Evolutionary conservation across 2,888 invertebrate genomes (phyloP), one percentile per base, ranked within the genome.

Genomic region (Teinopalpus imperialis): DNA sequence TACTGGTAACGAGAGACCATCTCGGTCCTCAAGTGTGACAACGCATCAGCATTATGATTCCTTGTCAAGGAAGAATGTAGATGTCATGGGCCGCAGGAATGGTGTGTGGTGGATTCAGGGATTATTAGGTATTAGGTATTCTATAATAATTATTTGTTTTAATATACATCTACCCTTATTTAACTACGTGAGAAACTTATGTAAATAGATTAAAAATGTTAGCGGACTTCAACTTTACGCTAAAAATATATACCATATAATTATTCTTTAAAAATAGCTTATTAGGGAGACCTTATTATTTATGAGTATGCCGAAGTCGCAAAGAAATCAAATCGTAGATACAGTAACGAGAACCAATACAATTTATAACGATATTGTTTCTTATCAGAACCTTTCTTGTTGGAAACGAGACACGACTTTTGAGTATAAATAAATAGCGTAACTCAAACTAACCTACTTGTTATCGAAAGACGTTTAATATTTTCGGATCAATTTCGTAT

Each of bases 401-500:
- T 34, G 30, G 50, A 48, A 48, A 48, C 30, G 34, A 20, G 24
- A 43, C 31, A 41, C 24, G 27, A 48, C 6, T 45, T 43, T 13
- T 16, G 3, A 30, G 20, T 31, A 23, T 9, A 32, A 47, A 42
- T 32, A 37, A 48, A 42, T 26, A 52, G 44, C 48, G 48, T 49
- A 57, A 44, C 45, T 50, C 56, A 57, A 48, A 45, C 51, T 57
- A 21, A 32, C 18, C 43, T 34, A 23, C 45, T 40, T 29, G 36
- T 36, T 47, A 41, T 40, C 18, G 21, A 48, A 3, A 32, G 26
- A 43, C 34, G 29, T 35, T 40, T 66, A 63, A 40, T 40, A 46
- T 40, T 63, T 63, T 61, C 57, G 61, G 59, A 66, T 62, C 58
- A 61, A 66, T 66, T 66, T 64, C 59, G 57, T 61, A 69, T 70